phyloP scores from a whole-genome alignment of 2,888 invertebrate genomes.

The Shargacucullia verbasci region DNA sequence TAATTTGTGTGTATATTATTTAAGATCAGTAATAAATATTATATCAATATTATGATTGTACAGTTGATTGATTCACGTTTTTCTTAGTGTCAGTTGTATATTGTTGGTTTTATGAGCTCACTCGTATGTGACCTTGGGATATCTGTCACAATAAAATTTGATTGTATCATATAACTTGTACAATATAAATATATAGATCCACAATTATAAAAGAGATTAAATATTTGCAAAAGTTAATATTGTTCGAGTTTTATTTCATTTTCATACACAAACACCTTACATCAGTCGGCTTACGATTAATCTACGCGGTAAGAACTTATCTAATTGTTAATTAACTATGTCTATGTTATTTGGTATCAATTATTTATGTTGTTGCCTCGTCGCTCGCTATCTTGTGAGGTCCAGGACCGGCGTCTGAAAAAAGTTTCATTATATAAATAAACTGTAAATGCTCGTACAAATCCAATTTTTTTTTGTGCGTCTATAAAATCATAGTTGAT shows the following conservation, averaged over 20 bases:
- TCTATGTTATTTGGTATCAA: conserved; percentile 70
- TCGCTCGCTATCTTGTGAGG: conserved; percentile 87
- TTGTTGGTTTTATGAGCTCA: conserved; percentile 76
- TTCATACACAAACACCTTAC: conserved; percentile 46
- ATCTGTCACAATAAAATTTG: conserved; percentile 80
- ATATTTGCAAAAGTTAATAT: conserved; percentile 89
- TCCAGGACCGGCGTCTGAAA: conserved; percentile 88
- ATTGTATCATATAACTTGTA: conserved; percentile 88
- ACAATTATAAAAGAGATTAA: conserved; percentile 90
- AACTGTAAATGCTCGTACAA: neutral
- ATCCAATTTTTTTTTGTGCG: too few species aligned
- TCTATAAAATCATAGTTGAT: too few species aligned
- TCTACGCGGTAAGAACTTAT: conserved; percentile 65
- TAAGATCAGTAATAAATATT: conserved; percentile 79
- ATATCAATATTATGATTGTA: conserved; percentile 82
- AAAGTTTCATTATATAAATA: conserved; percentile 10
- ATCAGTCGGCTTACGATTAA: conserved; percentile 69
- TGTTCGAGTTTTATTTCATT: conserved; percentile 78
- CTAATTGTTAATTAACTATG: conserved; percentile 58
- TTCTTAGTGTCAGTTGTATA: conserved; percentile 76
- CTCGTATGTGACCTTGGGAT: conserved; percentile 70
- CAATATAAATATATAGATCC: conserved; percentile 90
- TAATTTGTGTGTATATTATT: conserved; percentile 88
- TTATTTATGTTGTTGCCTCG: conserved; percentile 59
- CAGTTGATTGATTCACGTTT: conserved; percentile 78